Conservation (phyloP, 2,888 invertebrate genomes). For the Gasteruption jaculator region DNA sequence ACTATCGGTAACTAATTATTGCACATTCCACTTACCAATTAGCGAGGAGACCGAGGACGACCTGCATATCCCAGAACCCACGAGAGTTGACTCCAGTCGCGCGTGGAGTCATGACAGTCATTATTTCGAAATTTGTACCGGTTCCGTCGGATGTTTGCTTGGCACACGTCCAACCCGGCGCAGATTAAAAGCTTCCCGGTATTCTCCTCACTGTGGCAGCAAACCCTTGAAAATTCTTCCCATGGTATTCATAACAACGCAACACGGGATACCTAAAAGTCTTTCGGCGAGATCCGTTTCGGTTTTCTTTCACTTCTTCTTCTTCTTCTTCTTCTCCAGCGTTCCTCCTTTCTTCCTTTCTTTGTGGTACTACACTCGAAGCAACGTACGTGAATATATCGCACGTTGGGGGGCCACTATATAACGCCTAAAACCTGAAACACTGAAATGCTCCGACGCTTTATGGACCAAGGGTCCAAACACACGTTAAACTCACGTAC, state of each 20-base stretch:
- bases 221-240: too few species aligned
- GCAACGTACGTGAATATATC: slow-evolving; percentile 16
- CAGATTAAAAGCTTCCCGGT: slow-evolving; percentile 46
- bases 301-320: slow-evolving; percentile 16
- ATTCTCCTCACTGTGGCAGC: too few species aligned
- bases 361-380: slow-evolving; percentile 17
- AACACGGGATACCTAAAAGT: slow-evolving; percentile 23
- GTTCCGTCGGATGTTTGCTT: slow-evolving; percentile 23
- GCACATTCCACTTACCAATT: slow-evolving; percentile 45
- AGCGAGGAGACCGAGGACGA: slow-evolving; percentile 24
- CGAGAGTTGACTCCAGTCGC: too few species aligned
- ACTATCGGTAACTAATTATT: slow-evolving; percentile 38
- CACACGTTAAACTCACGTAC: too few species aligned
- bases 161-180: slow-evolving; percentile 43
- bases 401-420: slow-evolving; percentile 17
- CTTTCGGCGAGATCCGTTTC: too few species aligned
- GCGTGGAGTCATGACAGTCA: too few species aligned
- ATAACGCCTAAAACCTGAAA: slow-evolving; percentile 32
- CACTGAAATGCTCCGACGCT: slow-evolving; percentile 32
- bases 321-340: slow-evolving; percentile 17
- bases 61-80: slow-evolving; percentile 15
- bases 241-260: too few species aligned
- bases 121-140: too few species aligned
- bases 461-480: slow-evolving; percentile 28
- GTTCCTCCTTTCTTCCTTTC: slow-evolving; percentile 17